These are phyloP conservation scores for Bradypodion pumilum DNA, from an alignment of 2,797 vertebrate species.

Conservation along the genomic window DNA sequence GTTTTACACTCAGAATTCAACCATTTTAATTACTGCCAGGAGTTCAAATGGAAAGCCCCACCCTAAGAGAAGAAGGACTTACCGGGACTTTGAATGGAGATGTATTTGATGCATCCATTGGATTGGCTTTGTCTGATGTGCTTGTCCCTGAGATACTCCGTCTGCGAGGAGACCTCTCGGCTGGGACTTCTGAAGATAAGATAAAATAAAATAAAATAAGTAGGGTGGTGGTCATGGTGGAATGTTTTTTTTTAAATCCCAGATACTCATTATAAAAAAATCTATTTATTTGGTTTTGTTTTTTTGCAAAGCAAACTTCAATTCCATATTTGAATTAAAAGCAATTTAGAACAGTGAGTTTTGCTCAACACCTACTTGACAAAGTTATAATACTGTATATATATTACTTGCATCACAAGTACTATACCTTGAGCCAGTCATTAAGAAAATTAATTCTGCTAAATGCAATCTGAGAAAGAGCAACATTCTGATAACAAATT, in stretches of 20 bases:
- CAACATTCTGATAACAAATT: slow-evolving; percentile 47
- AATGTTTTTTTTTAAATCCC: too few species aligned
- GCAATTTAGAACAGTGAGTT: slow-evolving; percentile 16
- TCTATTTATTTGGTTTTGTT: slow-evolving; percentile 8
- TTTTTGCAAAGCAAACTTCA: slow-evolving; percentile 20
- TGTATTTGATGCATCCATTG: slow-evolving; percentile 86
- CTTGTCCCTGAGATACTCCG: slow-evolving; percentile 94
- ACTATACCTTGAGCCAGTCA: slow-evolving; percentile 18
- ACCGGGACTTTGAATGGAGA: slow-evolving; percentile 96
- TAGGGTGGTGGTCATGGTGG: too few species aligned
- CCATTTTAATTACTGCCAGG: not conserved
- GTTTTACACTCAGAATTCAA: not conserved
- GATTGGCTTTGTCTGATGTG: slow-evolving; percentile 86
- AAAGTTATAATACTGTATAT: slow-evolving; percentile 12
- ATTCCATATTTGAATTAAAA: slow-evolving; percentile 30
- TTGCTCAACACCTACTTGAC: slow-evolving; percentile 30
- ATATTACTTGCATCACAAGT: not conserved
- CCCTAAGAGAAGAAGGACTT: slow-evolving; percentile 69
- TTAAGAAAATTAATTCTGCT: slow-evolving; percentile 51
- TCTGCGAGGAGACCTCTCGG: slow-evolving; percentile 92
- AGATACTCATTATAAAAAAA: too few species aligned
- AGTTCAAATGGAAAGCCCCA: not conserved
- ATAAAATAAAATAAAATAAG: slow-evolving; percentile 28
- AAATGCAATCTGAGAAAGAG: slow-evolving; percentile 35
- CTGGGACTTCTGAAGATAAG: slow-evolving; percentile 79